Conservation (phyloP, 1,140 invertebrate species). For the Drosophila ercepeae region DNA sequence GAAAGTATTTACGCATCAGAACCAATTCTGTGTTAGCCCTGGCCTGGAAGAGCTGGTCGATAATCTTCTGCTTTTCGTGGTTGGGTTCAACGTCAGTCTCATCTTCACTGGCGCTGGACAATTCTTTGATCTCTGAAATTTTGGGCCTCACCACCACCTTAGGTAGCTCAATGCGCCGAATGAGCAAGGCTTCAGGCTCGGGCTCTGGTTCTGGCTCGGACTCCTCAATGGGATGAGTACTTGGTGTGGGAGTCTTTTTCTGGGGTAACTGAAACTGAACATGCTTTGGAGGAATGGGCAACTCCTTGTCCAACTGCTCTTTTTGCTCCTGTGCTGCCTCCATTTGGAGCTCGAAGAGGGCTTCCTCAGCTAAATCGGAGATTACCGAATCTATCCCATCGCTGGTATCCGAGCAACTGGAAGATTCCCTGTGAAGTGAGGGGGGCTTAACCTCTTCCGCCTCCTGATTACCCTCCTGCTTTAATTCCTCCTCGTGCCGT, state of each 20-base stretch:
- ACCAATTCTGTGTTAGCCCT: slow-evolving; percentile 38
- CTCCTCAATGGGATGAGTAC: neutral
- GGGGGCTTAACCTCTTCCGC: neutral
- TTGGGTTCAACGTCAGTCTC: neutral
- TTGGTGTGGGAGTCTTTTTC: slow-evolving; percentile 17
- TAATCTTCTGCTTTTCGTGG: slow-evolving; percentile 70
- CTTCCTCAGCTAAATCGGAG: slow-evolving; percentile 77
- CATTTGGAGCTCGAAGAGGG: slow-evolving; percentile 67
- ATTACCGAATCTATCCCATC: slow-evolving; percentile 80
- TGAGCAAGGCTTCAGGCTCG: slow-evolving; percentile 43
- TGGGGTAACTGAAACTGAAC: slow-evolving; percentile 63
- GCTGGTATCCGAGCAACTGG: slow-evolving; percentile 76
- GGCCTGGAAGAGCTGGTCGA: slow-evolving; percentile 66
- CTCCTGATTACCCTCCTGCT: neutral
- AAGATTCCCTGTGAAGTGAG: slow-evolving; percentile 51
- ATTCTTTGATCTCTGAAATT: neutral
- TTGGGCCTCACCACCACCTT: slow-evolving; percentile 59
- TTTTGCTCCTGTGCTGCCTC: slow-evolving; percentile 67
- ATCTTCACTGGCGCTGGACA: slow-evolving; percentile 37
- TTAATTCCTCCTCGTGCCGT: slow-evolving; percentile 65
- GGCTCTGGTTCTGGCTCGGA: slow-evolving; percentile 6
- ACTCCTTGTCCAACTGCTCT: slow-evolving; percentile 25
- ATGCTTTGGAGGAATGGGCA: slow-evolving; percentile 26
- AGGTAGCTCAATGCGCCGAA: slow-evolving; percentile 61
- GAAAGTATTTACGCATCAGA: slow-evolving; percentile 80